Conservation (phyloP, 2,888 invertebrate genomes). For the Stenodema calcarata region DNA sequence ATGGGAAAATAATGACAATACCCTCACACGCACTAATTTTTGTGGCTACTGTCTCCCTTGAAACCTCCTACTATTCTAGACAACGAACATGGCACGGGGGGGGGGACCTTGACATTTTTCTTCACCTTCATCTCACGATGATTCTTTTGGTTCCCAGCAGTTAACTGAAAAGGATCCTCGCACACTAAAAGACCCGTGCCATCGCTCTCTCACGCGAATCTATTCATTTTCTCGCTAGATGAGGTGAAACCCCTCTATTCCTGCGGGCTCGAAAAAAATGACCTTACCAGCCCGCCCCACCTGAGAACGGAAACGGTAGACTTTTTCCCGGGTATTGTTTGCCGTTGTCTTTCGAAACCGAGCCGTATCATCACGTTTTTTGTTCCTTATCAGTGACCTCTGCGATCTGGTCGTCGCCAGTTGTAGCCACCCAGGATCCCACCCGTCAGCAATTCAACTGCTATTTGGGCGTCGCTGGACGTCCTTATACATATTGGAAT, state of each 20-base stretch:
- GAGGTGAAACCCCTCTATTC: background rate
- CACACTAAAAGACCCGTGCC: background rate
- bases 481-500: too few species aligned
- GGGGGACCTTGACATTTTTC: background rate
- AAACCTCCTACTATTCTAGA: too few species aligned
- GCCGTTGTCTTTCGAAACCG: background rate
- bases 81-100: too few species aligned
- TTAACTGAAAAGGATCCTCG: background rate
- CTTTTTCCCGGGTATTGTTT: slow-evolving; percentile 16
- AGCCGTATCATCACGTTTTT: background rate
- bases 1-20: too few species aligned
- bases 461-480: too few species aligned
- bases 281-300: background rate
- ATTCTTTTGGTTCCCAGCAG: background rate
- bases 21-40: too few species aligned
- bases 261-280: background rate
- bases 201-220: slow-evolving; percentile 1
- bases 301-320: slow-evolving; percentile 11
- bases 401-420: background rate
- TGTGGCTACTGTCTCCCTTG: too few species aligned
- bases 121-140: background rate
- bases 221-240: slow-evolving; percentile 16
- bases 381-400: background rate
- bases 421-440: background rate
- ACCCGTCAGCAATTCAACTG: background rate